A percentile compares a stretch with the other conserved stretches of the same genome.
Evolutionary conservation across 2,888 invertebrate species (phyloP).

Genomic region (Amblyjoppa proteus): DNA sequence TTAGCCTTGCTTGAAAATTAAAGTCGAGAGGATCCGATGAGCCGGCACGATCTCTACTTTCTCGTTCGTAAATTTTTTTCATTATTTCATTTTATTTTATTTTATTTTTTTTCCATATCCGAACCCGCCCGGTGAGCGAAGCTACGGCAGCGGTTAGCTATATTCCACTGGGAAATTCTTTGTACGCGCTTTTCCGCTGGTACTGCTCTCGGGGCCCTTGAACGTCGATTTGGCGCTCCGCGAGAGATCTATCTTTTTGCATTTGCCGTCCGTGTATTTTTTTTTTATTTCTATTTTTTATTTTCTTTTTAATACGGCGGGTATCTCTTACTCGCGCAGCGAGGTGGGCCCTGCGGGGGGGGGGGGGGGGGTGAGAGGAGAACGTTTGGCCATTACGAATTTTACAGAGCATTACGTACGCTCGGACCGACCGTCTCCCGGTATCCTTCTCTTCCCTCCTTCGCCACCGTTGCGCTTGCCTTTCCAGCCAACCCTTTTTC

Average conservation of each 20-base stretch:
- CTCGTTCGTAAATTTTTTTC: constrained; percentile 42
- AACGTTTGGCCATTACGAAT: constrained; percentile 75
- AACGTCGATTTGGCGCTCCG: constrained; percentile 48
- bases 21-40: constrained; percentile 4
- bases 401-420: constrained; percentile 78
- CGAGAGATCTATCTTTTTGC: constrained; percentile 57
- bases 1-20: constrained; percentile 11
- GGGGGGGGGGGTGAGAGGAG: neutral
- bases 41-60: constrained; percentile 25
- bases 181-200: constrained; percentile 17
- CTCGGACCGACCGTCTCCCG: constrained; percentile 55
- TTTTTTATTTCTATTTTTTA: neutral
- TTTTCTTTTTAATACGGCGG: constrained; percentile 19
- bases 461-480: constrained; percentile 73
- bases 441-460: constrained; percentile 70
- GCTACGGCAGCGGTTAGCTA: constrained; percentile 33
- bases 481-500: constrained; percentile 59
- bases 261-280: constrained; percentile 36
- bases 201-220: constrained; percentile 34
- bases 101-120: constrained; percentile 21
- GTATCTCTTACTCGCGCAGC: constrained; percentile 42
- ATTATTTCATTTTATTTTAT: neutral
- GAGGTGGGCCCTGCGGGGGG: neutral
- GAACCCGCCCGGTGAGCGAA: neutral
- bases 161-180: constrained; percentile 62